A percentile compares a stretch with the other conserved stretches of the same genome.
Evolutionary conservation across 2,797 vertebrate genomes (phyloP).

Genomic region (Melopsittacus undulatus): DNA sequence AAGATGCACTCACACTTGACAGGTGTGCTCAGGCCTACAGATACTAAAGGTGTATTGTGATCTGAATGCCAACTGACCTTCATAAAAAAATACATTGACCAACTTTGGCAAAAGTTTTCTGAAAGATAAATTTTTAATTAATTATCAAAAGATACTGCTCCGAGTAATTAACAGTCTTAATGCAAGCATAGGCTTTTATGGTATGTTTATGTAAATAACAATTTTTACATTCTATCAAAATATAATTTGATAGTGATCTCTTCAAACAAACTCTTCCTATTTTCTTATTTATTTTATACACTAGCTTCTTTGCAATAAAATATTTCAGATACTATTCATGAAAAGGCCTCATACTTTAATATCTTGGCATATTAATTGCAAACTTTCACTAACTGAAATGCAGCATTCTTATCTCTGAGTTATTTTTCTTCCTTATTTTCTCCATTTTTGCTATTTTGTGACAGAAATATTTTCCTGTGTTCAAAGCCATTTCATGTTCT

Average conservation of each 20-base stretch:
- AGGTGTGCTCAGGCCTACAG: neutral
- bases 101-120: neutral
- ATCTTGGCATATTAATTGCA: neutral
- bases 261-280: slow-evolving; percentile 24
- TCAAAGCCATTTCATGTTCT: neutral
- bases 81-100: neutral
- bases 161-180: slow-evolving; percentile 35
- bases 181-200: neutral
- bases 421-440: neutral
- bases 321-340: neutral
- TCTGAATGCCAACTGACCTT: neutral
- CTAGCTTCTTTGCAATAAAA: neutral
- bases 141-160: slow-evolving; percentile 37
- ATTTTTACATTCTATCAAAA: slow-evolving; percentile 5
- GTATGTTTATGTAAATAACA: slow-evolving; percentile 24
- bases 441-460: neutral
- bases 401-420: neutral
- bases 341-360: neutral
- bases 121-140: slow-evolving; percentile 46
- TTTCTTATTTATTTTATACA: slow-evolving; percentile 45
- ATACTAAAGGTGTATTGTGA: neutral
- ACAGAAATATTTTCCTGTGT: neutral
- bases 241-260: neutral
- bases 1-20: neutral
- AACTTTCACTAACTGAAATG: neutral